These are phyloP conservation scores for Paramisgurnus dabryanus DNA, from an alignment of 2,113 vertebrate species.

Conservation along the genomic window DNA sequence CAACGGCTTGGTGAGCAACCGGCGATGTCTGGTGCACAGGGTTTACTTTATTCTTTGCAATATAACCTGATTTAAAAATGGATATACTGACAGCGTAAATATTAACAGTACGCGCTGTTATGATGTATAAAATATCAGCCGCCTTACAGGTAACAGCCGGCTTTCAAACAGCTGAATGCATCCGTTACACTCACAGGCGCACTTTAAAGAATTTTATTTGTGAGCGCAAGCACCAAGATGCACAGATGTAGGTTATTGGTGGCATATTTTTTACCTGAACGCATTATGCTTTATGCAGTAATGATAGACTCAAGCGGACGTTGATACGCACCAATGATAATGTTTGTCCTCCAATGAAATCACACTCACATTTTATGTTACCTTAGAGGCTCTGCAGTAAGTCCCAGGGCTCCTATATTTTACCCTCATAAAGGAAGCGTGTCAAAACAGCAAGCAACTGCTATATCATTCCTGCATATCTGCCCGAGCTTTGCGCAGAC, in stretches of 20 bases:
- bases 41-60: not conserved
- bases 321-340: slow-evolving; percentile 43
- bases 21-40: not conserved
- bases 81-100: not conserved
- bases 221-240: not conserved
- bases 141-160: slow-evolving; percentile 11
- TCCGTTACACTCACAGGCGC: not conserved
- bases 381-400: slow-evolving; percentile 35
- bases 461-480: slow-evolving; percentile 28
- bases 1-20: not conserved
- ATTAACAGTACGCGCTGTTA: not conserved
- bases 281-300: slow-evolving; percentile 43
- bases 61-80: slow-evolving; percentile 10
- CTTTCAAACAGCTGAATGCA: slow-evolving; percentile 1
- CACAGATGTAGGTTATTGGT: slow-evolving; percentile 20
- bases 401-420: slow-evolving; percentile 56
- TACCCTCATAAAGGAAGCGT: slow-evolving; percentile 57
- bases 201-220: slow-evolving; percentile 1
- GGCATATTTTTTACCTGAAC: not conserved
- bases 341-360: slow-evolving; percentile 44
- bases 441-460: slow-evolving; percentile 48
- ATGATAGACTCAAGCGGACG: slow-evolving; percentile 32
- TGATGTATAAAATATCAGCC: slow-evolving; percentile 10
- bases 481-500: slow-evolving; percentile 1
- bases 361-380: slow-evolving; percentile 26